Conservation (phyloP, 2,113 vertebrate genomes). For the Promerops cafer region DNA sequence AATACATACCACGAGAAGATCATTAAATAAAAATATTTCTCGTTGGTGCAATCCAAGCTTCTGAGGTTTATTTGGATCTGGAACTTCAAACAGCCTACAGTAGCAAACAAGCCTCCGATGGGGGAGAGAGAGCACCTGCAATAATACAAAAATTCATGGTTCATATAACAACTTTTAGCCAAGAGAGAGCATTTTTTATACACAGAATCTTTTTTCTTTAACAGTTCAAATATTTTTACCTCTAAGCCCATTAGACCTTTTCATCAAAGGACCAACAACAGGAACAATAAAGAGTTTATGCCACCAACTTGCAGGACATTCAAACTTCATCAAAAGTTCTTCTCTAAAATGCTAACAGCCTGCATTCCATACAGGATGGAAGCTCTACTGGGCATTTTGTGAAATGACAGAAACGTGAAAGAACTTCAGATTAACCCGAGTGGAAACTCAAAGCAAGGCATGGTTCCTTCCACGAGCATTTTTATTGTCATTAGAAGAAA, state of each 20-base stretch:
- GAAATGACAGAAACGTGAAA: background rate
- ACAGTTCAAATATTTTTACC: background rate
- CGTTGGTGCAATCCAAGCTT: slow-evolving; percentile 94
- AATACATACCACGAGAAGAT: slow-evolving; percentile 91
- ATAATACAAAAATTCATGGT: background rate
- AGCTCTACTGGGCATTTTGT: background rate
- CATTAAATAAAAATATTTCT: slow-evolving; percentile 98
- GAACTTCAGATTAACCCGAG: background rate
- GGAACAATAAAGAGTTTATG: background rate
- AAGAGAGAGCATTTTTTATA: background rate
- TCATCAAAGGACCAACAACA: background rate
- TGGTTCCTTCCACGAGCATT: background rate
- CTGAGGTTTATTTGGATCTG: slow-evolving; percentile 95
- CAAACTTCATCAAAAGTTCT: background rate
- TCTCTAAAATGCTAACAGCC: background rate
- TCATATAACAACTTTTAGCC: background rate
- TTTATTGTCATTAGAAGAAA: background rate
- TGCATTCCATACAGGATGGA: background rate
- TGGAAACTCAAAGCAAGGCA: background rate
- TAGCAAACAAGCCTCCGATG: slow-evolving; percentile 96
- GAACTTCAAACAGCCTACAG: slow-evolving; percentile 95
- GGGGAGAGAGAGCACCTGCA: slow-evolving; percentile 89
- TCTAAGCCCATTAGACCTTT: background rate
- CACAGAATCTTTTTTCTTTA: background rate
- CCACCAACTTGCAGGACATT: background rate